Conservation (phyloP, 2,113 vertebrate species). For the Saccopteryx bilineata region DNA sequence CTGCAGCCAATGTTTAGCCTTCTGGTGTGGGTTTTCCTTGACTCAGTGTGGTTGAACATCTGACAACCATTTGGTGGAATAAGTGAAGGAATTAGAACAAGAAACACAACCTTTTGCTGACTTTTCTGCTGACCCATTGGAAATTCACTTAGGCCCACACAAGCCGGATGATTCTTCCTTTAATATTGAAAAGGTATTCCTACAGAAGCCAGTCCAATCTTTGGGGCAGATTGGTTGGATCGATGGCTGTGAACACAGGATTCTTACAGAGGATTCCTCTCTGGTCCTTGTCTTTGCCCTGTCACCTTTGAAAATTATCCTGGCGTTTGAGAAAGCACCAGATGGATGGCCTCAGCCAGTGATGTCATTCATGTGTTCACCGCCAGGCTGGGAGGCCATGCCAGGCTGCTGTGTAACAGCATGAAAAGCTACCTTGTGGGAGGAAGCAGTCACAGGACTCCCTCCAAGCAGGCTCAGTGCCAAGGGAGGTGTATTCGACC, state of each 20-base stretch:
- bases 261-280: background rate
- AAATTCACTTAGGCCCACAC: conserved; percentile 77
- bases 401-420: background rate
- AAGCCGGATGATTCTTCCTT: conserved; percentile 18
- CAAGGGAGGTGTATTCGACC: no score
- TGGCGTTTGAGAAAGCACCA: conserved; percentile 19
- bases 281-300: background rate
- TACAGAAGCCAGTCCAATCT: conserved; percentile 47
- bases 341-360: background rate
- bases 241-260: conserved; percentile 25
- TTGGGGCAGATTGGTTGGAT: background rate
- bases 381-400: background rate
- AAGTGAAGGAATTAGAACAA: conserved; percentile 78
- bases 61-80: conserved; percentile 83
- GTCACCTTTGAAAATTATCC: background rate
- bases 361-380: background rate
- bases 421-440: background rate
- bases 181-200: conserved; percentile 55
- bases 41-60: conserved; percentile 73
- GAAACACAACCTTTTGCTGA: conserved; percentile 80
- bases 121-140: conserved; percentile 78
- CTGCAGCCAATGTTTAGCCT: conserved; percentile 50
- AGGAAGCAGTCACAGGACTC: background rate
- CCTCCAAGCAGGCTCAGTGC: background rate
- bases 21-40: conserved; percentile 64